Conservation (phyloP, 2,797 vertebrate genomes). For the Gouania willdenowi region DNA sequence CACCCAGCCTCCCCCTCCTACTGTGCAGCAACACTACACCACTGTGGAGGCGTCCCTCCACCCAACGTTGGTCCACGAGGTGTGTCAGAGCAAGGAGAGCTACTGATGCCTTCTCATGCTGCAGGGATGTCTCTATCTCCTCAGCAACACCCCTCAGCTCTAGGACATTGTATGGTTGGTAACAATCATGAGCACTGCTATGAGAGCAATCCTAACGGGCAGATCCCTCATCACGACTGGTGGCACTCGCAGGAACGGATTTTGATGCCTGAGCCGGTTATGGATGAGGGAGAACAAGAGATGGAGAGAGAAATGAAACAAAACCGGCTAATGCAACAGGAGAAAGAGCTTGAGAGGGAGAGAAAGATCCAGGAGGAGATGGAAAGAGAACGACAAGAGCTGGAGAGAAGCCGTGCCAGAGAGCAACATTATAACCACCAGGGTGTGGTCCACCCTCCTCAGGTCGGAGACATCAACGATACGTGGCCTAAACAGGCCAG, state of each 20-base stretch:
- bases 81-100: constrained; percentile 45
- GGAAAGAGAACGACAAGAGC: constrained; percentile 45
- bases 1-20: constrained; percentile 76
- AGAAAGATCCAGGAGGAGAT: constrained; percentile 44
- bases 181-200: constrained; percentile 43
- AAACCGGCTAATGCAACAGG: constrained; percentile 38
- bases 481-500: constrained; percentile 77
- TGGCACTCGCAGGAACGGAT: constrained; percentile 55
- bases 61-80: constrained; percentile 21
- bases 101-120: constrained; percentile 34
- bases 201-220: constrained; percentile 37
- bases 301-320: constrained; percentile 44
- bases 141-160: constrained; percentile 36
- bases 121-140: constrained; percentile 34
- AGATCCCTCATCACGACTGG: constrained; percentile 51
- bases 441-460: constrained; percentile 52
- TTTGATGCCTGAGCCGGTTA: constrained; percentile 41
- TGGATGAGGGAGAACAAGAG: constrained; percentile 48
- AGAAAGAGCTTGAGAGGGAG: constrained; percentile 46
- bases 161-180: constrained; percentile 44
- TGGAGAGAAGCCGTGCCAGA: constrained; percentile 23
- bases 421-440: constrained; percentile 58
- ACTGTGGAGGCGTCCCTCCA: constrained; percentile 43
- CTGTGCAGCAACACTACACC: constrained; percentile 65
- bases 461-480: constrained; percentile 71